These are phyloP conservation scores for Cuculus canorus DNA, from an alignment of 2,797 vertebrate species.

Conservation along the genomic window DNA sequence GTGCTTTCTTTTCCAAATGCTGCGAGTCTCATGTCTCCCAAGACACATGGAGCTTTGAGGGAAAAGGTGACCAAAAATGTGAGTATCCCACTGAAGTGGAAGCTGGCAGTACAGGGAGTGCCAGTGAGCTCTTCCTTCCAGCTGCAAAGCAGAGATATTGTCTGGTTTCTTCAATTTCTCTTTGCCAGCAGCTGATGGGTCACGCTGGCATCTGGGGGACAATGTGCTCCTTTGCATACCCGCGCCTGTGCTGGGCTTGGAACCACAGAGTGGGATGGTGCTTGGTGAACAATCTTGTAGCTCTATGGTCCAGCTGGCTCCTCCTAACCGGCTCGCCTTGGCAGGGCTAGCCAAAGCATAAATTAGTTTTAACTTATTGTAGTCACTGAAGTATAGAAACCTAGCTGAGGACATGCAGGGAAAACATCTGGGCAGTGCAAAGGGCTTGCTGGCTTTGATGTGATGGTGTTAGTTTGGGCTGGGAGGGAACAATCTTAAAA, in stretches of 20 bases:
- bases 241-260: background rate
- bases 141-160: background rate
- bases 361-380: slow-evolving; percentile 46
- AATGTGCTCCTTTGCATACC: background rate
- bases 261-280: background rate
- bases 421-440: slow-evolving; percentile 36
- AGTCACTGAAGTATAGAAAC: slow-evolving; percentile 47
- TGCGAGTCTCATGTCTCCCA: background rate
- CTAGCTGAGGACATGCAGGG: background rate
- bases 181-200: background rate
- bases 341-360: background rate
- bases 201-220: background rate
- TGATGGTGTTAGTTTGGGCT: background rate
- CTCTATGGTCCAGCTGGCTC: background rate
- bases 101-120: background rate
- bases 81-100: background rate
- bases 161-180: background rate
- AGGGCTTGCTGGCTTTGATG: slow-evolving; percentile 41
- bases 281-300: background rate
- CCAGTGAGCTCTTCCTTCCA: background rate
- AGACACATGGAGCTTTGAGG: background rate
- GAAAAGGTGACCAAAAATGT: background rate
- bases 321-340: background rate
- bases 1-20: background rate
- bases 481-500: background rate